These are phyloP conservation scores for Tethea ocularis DNA, from an alignment of 2,888 invertebrate species.

Conservation along the genomic window DNA sequence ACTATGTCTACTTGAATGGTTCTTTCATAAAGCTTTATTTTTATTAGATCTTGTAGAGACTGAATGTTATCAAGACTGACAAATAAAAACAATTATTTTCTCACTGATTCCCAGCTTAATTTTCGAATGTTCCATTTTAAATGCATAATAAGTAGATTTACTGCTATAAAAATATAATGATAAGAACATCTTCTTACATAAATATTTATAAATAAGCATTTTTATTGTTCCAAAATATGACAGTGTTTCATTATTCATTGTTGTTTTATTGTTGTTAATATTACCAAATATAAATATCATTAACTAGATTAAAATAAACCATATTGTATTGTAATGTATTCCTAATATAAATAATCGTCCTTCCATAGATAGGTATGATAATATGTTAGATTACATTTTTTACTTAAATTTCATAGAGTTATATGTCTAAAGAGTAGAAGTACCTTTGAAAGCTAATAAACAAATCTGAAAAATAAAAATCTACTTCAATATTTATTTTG, in stretches of 20 bases:
- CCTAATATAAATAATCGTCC: not conserved
- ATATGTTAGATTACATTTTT: not conserved
- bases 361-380: not conserved
- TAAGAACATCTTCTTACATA: not conserved
- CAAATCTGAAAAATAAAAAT: not conserved
- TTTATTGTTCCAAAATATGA: not conserved
- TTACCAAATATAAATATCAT: not conserved
- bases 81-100: not conserved
- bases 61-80: not conserved
- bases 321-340: not conserved
- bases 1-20: not conserved
- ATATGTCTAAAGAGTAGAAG: not conserved
- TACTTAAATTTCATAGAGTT: not conserved
- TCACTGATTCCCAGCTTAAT: not conserved
- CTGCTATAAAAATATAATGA: too few species aligned
- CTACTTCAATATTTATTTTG: not conserved
- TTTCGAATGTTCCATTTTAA: not conserved
- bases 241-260: not conserved
- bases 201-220: not conserved
- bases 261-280: not conserved
- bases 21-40: not conserved
- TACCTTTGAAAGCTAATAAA: not conserved
- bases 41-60: conserved; percentile 1
- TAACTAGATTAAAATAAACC: not conserved
- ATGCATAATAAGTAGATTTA: not conserved